Evolutionary conservation across 2,797 vertebrate genomes (phyloP).

Genomic region (Myiothlypis coronata): DNA sequence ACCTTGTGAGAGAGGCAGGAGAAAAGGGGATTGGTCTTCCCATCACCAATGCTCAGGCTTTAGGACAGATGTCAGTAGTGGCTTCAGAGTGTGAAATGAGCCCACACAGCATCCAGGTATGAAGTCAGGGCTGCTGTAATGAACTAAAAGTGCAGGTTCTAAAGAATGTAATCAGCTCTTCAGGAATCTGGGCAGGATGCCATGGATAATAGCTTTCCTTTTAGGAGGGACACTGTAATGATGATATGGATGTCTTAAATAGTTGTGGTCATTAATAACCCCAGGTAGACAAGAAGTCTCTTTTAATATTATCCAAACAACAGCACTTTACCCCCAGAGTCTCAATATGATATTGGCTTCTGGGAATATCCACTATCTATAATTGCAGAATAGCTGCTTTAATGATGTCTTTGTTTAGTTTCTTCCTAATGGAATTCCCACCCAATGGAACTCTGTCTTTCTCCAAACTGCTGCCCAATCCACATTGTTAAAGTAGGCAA

Average conservation of each 20-base stretch:
- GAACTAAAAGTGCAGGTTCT: not conserved
- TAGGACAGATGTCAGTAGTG: not conserved
- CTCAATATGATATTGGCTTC: not conserved
- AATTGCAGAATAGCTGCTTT: not conserved
- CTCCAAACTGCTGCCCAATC: not conserved
- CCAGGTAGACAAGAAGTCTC: not conserved
- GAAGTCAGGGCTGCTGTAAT: not conserved
- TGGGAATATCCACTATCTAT: not conserved
- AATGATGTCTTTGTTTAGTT: not conserved
- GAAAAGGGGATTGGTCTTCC: not conserved
- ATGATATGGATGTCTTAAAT: not conserved
- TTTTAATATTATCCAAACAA: not conserved
- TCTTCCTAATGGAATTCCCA: not conserved
- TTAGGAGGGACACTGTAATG: not conserved
- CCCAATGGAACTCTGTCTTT: not conserved
- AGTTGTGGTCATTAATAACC: not conserved
- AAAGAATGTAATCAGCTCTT: not conserved
- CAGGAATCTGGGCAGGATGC: slow-evolving; percentile 42
- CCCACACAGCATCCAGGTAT: not conserved
- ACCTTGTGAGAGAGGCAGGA: not conserved
- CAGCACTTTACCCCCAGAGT: not conserved
- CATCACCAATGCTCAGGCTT: not conserved
- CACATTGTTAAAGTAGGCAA: not conserved
- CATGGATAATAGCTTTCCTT: not conserved
- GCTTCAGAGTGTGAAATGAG: not conserved